Evolutionary conservation across 2,888 invertebrate species (phyloP), one percentile per base, ranked within the genome.

Genomic region (Chouioia cunea): DNA sequence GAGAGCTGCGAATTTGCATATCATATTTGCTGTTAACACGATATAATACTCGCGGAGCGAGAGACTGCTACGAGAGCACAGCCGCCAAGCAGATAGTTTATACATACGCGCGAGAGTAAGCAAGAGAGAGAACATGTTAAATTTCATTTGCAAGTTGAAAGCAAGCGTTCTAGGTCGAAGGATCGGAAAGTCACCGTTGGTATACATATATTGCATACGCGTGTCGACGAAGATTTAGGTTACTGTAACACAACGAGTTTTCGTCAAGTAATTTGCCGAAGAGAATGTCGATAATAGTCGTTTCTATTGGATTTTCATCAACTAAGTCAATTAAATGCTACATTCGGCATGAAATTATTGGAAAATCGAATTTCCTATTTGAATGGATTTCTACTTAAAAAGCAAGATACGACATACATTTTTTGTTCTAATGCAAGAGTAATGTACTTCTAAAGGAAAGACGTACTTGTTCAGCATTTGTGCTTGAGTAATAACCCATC

Each of bases 91-190:
- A 27, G 27, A 27, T 27, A 27, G 53, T 23, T 18, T 50, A 18
- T 23, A 10, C 27, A 27, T 10, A 16, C 57, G 27, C 43, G 23
- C n/a, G 44, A 2, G 27, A 18, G 4, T 10, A 4, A 15, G 12
- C 2, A 16, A 1, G 54, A 46, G 20, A 43, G 18, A 4, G 43
- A 18, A 44, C 14, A 18, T 12, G 69, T 48, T 63, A 65, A 70
- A 73, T 73, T 66, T 58, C 63, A 73, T 73, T 73, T 73, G 44
- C 73, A 70, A 73, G 65, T 70, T 66, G 47, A 63, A 23, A 36
- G 3, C 8, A 18, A 20, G 66, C 16, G 44, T 27, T 57, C n/a
- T 67, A 53, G 57, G 43, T 57, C 44, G 4, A 65, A 57, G 52
- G 56, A 56, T 63, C 22, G 63, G 52, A 58, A 63, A 58, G 65